Evolutionary conservation across 2,888 invertebrate species (phyloP).

Genomic region (Chymomyza amoena): DNA sequence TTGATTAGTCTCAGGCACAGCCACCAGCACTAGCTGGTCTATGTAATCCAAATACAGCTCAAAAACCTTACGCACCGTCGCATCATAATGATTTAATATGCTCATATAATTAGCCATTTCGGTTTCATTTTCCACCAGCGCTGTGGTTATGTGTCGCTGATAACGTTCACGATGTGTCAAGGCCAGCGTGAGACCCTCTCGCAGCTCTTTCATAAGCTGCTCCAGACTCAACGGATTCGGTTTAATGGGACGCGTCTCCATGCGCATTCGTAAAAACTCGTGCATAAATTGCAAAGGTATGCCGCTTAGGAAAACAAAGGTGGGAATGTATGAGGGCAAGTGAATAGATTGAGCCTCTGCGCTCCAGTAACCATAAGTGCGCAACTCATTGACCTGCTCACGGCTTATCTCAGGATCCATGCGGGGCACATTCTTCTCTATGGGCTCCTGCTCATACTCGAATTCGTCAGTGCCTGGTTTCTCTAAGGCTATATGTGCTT

Average conservation of each 20-base stretch:
- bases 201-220: slow-evolving; percentile 93
- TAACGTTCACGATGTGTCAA: slow-evolving; percentile 89
- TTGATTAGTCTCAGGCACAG: slow-evolving; percentile 79
- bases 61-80: slow-evolving; percentile 86
- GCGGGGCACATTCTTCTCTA: slow-evolving; percentile 78
- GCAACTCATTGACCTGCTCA: slow-evolving; percentile 75
- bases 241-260: slow-evolving; percentile 89
- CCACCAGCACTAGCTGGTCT: slow-evolving; percentile 86
- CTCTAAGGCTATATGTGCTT: slow-evolving; percentile 85
- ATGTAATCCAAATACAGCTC: slow-evolving; percentile 93
- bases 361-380: slow-evolving; percentile 87
- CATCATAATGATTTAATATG: slow-evolving; percentile 86
- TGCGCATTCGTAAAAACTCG: slow-evolving; percentile 91
- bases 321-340: slow-evolving; percentile 90
- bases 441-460: slow-evolving; percentile 78
- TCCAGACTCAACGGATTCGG: slow-evolving; percentile 92
- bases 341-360: slow-evolving; percentile 86
- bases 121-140: slow-evolving; percentile 80
- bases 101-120: slow-evolving; percentile 80
- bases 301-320: slow-evolving; percentile 91
- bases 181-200: slow-evolving; percentile 92
- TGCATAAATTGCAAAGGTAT: slow-evolving; percentile 95
- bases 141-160: slow-evolving; percentile 83
- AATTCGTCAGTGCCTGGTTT: slow-evolving; percentile 79
- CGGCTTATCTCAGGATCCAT: slow-evolving; percentile 77